phyloP scores from a whole-genome alignment of 2,888 invertebrate genomes.

The Plebejus melissa region DNA sequence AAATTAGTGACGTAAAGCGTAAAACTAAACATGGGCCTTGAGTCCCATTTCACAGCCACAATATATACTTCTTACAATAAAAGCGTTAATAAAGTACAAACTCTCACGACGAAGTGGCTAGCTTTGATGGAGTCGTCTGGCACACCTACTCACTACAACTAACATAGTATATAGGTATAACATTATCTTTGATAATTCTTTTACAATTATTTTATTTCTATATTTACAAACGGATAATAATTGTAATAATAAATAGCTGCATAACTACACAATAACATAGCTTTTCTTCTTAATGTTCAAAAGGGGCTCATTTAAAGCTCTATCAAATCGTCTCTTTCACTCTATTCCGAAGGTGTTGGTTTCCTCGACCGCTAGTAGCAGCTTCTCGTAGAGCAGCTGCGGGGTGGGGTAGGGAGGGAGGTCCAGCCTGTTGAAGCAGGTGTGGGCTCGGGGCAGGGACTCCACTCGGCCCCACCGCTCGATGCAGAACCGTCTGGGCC shows the following conservation, averaged over 20 bases:
- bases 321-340: constrained; percentile 61
- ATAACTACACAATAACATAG: constrained; percentile 14
- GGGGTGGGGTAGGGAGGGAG: constrained; percentile 97
- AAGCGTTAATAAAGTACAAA: constrained; percentile 69
- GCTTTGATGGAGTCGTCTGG: constrained; percentile 51
- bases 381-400: constrained; percentile 93
- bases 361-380: constrained; percentile 95
- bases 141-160: constrained; percentile 51
- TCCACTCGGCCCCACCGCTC: constrained; percentile 98
- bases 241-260: constrained; percentile 36
- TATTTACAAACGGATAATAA: constrained; percentile 45
- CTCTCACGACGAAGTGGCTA: constrained; percentile 55
- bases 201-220: constrained; percentile 64
- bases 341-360: constrained; percentile 98
- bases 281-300: not conserved
- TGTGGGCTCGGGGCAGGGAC: constrained; percentile 96
- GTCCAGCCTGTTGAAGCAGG: constrained; percentile 98
- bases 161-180: constrained; percentile 43
- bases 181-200: constrained; percentile 51
- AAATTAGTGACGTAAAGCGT: constrained; percentile 73
- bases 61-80: constrained; percentile 69
- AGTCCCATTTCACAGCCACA: constrained; percentile 74
- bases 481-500: constrained; percentile 96
- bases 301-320: constrained; percentile 12
- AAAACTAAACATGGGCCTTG: constrained; percentile 60